Base-by-base conservation (phyloP, 2,797 vertebrate genomes). In the Epinephelus awoara region DNA sequence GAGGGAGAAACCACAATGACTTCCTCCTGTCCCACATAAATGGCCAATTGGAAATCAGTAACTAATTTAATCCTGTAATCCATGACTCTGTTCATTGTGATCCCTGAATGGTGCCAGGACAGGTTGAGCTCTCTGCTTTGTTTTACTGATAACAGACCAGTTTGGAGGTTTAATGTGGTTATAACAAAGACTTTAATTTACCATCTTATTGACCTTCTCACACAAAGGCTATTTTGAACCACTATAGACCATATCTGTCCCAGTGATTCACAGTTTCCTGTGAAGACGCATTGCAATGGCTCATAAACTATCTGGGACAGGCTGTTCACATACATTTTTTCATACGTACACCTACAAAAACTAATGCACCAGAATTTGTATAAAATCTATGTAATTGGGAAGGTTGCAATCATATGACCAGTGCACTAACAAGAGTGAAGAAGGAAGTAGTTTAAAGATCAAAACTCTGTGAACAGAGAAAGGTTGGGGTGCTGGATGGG, bases 31-130 rank as follows among this genome's bases (percentile, higher is more conserved):
- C 49, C 19, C 44, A 80, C 70, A 69, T 44, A 76, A 77, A 83
- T 12, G 17, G 23, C 42, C 23, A 46, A 86, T 78, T 88, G 89
- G 84, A 87, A 90, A 90, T 93, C 90, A 89, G 85, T 92, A 89
- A 78, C 79, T 82, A 68, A 85, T 89, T 88, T 87, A 51, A 75
- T 83, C 72, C 61, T 75, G n/a, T 25, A 42, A 49, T 80, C 50
- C 51, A 56, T 71, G 49, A 63, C 69, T 87, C 51, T 66, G 27
- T 67, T 77, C 70, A 54, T 69, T 85, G 68, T 77, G 67, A 69
- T 75, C 42, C 47, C 50, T 82, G 64, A 80, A 78, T 82, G 49
- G 44, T 57, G 56, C 19, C 67, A 56, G 54, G 69, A 71, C 23
- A 73, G 12, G 15, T 47, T 11, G 7, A 67, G 9, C 50, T 75